phyloP scores from a whole-genome alignment of 2,113 vertebrate genomes.

The Rhineura floridana region DNA sequence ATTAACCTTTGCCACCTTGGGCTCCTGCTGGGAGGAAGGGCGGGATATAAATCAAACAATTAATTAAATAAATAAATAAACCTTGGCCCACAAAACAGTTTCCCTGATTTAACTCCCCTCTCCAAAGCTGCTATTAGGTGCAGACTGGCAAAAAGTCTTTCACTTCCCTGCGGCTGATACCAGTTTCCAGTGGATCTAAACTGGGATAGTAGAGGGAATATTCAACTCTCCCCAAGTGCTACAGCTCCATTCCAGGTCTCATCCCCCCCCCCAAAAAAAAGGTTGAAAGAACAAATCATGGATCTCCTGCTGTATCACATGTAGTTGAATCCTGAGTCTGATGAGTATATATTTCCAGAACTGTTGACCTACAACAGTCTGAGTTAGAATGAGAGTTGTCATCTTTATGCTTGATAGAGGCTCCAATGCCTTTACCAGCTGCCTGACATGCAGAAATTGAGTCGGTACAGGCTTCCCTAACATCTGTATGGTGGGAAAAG shows the following conservation, averaged over 20 bases:
- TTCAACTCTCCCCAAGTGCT: neutral
- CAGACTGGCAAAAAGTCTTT: neutral
- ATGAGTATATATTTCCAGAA: neutral
- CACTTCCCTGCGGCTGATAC: neutral
- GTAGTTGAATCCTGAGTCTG: neutral
- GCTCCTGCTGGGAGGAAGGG: too few relatives aligned
- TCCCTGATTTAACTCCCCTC: too few relatives aligned
- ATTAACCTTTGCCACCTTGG: neutral
- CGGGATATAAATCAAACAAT: too few relatives aligned
- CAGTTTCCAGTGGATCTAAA: neutral
- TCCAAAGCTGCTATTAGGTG: neutral
- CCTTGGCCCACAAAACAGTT: neutral
- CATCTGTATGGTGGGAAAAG: neutral
- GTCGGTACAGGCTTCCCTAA: neutral
- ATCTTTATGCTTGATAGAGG: neutral
- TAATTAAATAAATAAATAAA: neutral
- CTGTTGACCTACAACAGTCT: neutral
- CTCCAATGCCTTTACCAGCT: neutral
- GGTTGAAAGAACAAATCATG: neutral
- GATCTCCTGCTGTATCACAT: neutral
- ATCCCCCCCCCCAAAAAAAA: too few relatives aligned
- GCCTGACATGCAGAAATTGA: neutral
- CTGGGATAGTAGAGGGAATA: neutral
- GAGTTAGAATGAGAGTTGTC: neutral
- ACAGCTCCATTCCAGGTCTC: neutral